These are phyloP conservation scores for Sarcophaga subvicina DNA, from an alignment of 2,888 invertebrate species.

Conservation along the genomic window DNA sequence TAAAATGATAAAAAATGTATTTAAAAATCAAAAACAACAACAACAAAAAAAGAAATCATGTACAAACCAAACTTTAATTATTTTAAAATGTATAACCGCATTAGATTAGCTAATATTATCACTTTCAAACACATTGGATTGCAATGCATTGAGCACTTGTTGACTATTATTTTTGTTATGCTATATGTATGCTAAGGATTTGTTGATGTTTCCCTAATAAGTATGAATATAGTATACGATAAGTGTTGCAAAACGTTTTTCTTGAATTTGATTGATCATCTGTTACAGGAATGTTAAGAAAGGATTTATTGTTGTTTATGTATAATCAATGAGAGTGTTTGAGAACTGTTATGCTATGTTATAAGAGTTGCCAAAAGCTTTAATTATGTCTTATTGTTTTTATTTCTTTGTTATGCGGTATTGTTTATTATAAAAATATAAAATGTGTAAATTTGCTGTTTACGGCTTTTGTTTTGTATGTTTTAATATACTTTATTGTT, in stretches of 20 bases:
- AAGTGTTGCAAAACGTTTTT: too few species aligned
- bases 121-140: neutral
- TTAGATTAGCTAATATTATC: neutral
- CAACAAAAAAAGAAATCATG: neutral
- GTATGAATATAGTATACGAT: too few species aligned
- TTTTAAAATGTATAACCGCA: slow-evolving; percentile 5
- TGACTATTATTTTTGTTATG: too few species aligned
- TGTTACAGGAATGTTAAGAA: too few species aligned
- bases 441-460: too few species aligned
- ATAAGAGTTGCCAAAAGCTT: too few species aligned
- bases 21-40: neutral
- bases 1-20: slow-evolving; percentile 23
- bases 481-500: slow-evolving; percentile 7
- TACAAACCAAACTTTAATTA: neutral
- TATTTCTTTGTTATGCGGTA: neutral
- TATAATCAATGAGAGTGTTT: too few species aligned
- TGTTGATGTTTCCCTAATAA: too few species aligned
- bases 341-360: too few species aligned
- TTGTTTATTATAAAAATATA: neutral
- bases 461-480: neutral
- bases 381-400: neutral
- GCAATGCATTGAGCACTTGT: neutral
- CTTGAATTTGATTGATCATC: too few species aligned
- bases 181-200: too few species aligned
- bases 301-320: too few species aligned